Conservation (phyloP, 2,888 invertebrate species). For the Dicroscelio sp. region DNA sequence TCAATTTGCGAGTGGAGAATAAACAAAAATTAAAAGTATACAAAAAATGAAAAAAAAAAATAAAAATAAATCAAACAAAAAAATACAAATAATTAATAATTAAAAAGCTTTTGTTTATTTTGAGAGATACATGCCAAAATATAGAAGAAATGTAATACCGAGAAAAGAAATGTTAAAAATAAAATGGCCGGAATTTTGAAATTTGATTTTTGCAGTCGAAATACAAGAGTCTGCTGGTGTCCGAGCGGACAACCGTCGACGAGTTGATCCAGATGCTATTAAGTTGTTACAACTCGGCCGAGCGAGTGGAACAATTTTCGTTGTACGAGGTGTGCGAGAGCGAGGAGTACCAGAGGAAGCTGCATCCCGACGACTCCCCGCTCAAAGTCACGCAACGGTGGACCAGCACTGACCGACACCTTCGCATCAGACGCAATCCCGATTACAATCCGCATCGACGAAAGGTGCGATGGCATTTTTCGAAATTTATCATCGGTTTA, state of each 20-base stretch:
- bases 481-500: too few relatives aligned
- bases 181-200: too few relatives aligned
- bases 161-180: too few relatives aligned
- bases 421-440: slow-evolving; percentile 96
- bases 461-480: slow-evolving; percentile 87
- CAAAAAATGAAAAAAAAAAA: neutral
- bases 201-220: slow-evolving; percentile 94
- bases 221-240: slow-evolving; percentile 97
- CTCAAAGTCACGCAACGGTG: slow-evolving; percentile 95
- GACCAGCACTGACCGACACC: slow-evolving; percentile 94
- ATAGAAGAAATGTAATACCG: too few relatives aligned
- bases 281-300: slow-evolving; percentile 96
- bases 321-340: slow-evolving; percentile 96
- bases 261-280: slow-evolving; percentile 96
- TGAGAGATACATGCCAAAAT: too few relatives aligned
- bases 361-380: slow-evolving; percentile 97
- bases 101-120: too few relatives aligned
- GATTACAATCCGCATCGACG: slow-evolving; percentile 93
- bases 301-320: slow-evolving; percentile 97
- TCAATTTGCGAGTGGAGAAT: too few relatives aligned
- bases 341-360: slow-evolving; percentile 97
- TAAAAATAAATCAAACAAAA: too few relatives aligned
- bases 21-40: too few relatives aligned
- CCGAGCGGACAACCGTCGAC: slow-evolving; percentile 97
- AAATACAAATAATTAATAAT: too few relatives aligned